Evolutionary conservation across 2,797 vertebrate species (phyloP), one percentile per base, ranked within the genome.

Genomic region (Rhinatrema bivittatum): DNA sequence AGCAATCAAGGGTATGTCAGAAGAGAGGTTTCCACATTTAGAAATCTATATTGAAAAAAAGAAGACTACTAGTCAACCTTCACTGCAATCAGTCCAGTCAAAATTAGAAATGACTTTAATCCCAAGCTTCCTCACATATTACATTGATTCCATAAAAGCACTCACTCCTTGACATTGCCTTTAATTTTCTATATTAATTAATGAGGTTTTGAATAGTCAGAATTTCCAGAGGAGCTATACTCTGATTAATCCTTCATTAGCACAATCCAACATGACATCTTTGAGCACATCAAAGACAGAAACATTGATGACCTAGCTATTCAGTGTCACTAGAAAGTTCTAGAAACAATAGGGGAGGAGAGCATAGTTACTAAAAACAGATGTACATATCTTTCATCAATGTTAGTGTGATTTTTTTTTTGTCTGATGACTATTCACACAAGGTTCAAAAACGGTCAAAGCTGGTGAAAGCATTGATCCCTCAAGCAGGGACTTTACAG

Each of bases 241-340:
- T 13, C 15, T 14, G 28, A 22, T 20, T 9, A 36, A 42, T 42
- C 36, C 41, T 27, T 43, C 29, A 36, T 23, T 5, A 16, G 28
- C 16, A 43, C 16, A 9, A 46, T 16, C 36, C 13, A 18, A 6
- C 28, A 34, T 16, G 12, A 12, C 13, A 1, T 27, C 34, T 53
- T 30, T 39, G 32, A 27, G 35, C 26, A 20, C 7, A 25, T 15
- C 19, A 44, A n/a, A n/a, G 33, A 16, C 38, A 15, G 28, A 30
- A 46, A 7, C 7, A 30, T 36, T 39, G 40, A 14, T 37, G 38
- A 31, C 13, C 32, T n/a, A n/a, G n/a, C n/a, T n/a, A n/a, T n/a
- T n/a, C n/a, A n/a, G n/a, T 7, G 5, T 29, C 44, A 20, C 40
- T 22, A 30, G n/a, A 22, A 45, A 29, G 20, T 19, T 23, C 26